These are phyloP conservation scores for Pseudopipra pipra DNA, from an alignment of 2,113 vertebrate genomes.

Conservation along the genomic window DNA sequence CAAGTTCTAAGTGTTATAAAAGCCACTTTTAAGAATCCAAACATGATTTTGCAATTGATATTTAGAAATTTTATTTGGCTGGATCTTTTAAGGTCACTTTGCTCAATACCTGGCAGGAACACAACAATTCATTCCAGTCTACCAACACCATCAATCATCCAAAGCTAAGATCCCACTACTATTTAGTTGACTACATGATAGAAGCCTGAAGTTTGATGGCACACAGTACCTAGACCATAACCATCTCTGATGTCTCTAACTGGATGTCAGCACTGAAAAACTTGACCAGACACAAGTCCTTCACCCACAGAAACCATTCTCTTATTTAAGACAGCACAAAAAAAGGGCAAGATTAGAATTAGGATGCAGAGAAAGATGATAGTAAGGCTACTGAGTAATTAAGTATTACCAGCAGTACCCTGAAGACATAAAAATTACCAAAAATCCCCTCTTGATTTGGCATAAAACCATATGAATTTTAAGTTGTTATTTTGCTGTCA, in stretches of 20 bases:
- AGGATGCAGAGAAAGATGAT: neutral
- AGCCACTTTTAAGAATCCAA: neutral
- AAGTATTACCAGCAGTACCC: neutral
- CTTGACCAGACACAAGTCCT: neutral
- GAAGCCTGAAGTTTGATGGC: neutral
- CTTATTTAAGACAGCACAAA: neutral
- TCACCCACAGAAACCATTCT: neutral
- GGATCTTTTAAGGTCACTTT: neutral
- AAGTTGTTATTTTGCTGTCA: neutral
- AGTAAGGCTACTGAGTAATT: neutral
- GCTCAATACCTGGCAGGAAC: neutral
- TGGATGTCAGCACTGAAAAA: neutral
- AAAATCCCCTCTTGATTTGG: fast-evolving
- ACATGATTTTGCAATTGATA: neutral
- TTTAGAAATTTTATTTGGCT: neutral
- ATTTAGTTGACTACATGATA: neutral
- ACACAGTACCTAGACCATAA: neutral
- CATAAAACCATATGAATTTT: neutral
- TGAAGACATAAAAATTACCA: neutral
- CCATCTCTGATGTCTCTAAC: neutral
- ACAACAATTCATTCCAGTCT: neutral
- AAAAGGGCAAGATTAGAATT: neutral
- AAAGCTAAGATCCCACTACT: neutral
- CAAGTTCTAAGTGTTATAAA: neutral
- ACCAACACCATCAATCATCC: neutral